Evolutionary conservation across 2,113 vertebrate genomes (phyloP), one percentile per base, ranked within the genome.

Genomic region (Corynorhinus townsendii): DNA sequence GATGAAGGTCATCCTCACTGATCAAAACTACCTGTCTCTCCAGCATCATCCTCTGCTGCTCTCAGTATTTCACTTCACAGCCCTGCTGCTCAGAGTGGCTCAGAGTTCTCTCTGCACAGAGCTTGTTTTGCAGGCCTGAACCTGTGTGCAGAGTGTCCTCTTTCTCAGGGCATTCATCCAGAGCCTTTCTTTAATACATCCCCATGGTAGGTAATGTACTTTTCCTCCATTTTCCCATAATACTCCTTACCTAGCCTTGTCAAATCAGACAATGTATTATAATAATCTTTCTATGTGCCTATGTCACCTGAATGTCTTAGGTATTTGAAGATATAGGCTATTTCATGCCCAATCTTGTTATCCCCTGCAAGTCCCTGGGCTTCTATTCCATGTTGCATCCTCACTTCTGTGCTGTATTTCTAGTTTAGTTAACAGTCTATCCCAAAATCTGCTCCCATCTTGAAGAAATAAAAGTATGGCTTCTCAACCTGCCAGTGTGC

Each of bases 101-200:
- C 4, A 5, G 33, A 38, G 3, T 38, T 73, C 38, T 59, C 15
- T 16, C 11, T 2, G 52, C 2, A 26, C 1, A 33, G 0, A 43
- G 3, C 6, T 2, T 64, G 19, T 9, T 66, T 43, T 79, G 52
- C 7, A 82, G 17, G 2, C 16, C 15, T 47, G 0, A n/a, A 35
- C 9, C 20, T 85, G 22, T 64, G 14, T 4, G 89, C 14, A 38
- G 14, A 52, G 0, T 47, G 17, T 20, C 40, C 15, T 62, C 5
- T 38, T 28, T 62, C 52, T 93, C 9, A 33, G 30, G 11, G 43
- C 12, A 35, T 72, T 62, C 22, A 40, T 30, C 3, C 40, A 49
- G 47, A 85, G 0, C 1, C 5, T 69, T 56, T 85, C 6, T 69
- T 75, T 81, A 85, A 76, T 45, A 12, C 4, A 33, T 52, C 28